phyloP scores from a whole-genome alignment of 2,113 vertebrate species.

The Osmerus mordax region DNA sequence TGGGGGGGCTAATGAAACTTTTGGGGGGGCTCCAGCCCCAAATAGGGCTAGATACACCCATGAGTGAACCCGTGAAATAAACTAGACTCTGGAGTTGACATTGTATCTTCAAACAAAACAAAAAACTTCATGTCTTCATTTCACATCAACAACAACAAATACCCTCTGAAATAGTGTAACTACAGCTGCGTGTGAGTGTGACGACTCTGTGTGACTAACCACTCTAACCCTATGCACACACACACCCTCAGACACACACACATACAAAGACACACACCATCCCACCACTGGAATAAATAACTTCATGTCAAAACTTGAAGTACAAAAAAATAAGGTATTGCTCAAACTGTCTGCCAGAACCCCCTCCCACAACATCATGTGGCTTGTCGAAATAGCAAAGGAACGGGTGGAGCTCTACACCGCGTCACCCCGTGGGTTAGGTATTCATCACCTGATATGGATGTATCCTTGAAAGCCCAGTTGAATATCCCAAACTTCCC shows the following conservation, averaged over 20 bases:
- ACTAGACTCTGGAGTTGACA: background rate
- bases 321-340: slow-evolving; percentile 44
- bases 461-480: slow-evolving; percentile 32
- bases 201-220: too few relatives aligned
- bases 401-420: slow-evolving; percentile 45
- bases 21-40: too few relatives aligned
- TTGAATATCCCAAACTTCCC: slow-evolving; percentile 23
- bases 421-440: slow-evolving; percentile 10
- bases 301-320: slow-evolving; percentile 12
- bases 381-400: slow-evolving; percentile 45
- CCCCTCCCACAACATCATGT: slow-evolving; percentile 28
- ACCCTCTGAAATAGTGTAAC: too few relatives aligned
- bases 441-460: slow-evolving; percentile 58
- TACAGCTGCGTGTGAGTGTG: too few relatives aligned
- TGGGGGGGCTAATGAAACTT: too few relatives aligned
- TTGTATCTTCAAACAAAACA: background rate
- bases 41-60: too few relatives aligned
- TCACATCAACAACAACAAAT: too few relatives aligned
- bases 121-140: too few relatives aligned
- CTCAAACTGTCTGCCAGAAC: slow-evolving; percentile 30
- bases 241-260: too few relatives aligned
- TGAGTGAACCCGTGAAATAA: background rate
- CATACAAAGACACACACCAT: too few relatives aligned
- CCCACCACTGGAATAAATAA: background rate
- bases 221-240: too few relatives aligned